Evolutionary conservation across 1,140 invertebrate species (phyloP).

Genomic region (Ips nitidus): DNA sequence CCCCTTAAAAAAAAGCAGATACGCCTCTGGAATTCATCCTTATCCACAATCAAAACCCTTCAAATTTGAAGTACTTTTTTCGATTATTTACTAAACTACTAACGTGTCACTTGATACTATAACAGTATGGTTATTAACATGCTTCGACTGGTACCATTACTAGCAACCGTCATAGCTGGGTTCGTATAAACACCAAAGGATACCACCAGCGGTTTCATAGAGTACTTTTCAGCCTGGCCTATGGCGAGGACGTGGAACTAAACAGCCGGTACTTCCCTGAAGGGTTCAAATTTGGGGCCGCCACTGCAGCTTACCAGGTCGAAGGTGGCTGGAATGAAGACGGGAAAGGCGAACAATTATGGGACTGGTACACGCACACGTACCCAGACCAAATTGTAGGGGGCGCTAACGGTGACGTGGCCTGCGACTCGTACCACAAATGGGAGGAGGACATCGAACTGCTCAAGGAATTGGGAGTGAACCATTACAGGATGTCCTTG

Average conservation of each 20-base stretch:
- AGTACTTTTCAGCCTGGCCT: neutral
- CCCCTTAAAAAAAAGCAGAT: too few species aligned
- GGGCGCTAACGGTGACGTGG: constrained; percentile 57
- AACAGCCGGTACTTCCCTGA: constrained; percentile 45
- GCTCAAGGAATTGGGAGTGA: constrained; percentile 55
- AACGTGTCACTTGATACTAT: too few species aligned
- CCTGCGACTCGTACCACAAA: constrained; percentile 56
- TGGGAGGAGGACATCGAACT: constrained; percentile 55
- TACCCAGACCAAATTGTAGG: constrained; percentile 58
- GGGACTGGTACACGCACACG: constrained; percentile 51
- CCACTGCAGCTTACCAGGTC: constrained; percentile 59
- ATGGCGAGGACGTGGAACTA: neutral
- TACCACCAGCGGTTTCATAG: too few species aligned
- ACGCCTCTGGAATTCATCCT: too few species aligned
- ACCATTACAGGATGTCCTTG: constrained; percentile 59
- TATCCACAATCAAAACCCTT: too few species aligned
- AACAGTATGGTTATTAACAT: too few species aligned
- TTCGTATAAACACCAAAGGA: too few species aligned
- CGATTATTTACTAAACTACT: too few species aligned
- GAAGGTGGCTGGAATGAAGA: constrained; percentile 61
- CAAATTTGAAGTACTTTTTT: too few species aligned
- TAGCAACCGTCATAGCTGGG: too few species aligned
- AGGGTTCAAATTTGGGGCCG: constrained; percentile 57
- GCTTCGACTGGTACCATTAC: too few species aligned
- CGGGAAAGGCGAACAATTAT: constrained; percentile 48